Base-by-base conservation (phyloP, 2,888 invertebrate genomes). In the Litoditis marina region DNA sequence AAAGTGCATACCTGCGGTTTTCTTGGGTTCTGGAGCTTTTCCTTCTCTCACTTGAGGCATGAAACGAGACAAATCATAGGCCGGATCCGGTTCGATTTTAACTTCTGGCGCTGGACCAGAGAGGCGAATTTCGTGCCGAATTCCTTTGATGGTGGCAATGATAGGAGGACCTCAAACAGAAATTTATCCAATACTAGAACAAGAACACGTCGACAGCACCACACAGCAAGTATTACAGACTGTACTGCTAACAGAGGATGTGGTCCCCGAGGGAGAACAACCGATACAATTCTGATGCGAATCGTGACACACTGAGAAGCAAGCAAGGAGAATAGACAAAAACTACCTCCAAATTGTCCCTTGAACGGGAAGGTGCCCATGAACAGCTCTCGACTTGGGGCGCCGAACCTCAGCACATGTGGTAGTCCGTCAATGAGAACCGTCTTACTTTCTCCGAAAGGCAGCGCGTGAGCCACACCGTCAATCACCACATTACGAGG, bases 71-170 rank as follows among this genome's bases (percentile, higher is more conserved):
- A 94, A 85, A 83, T 94, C 93, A 16, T 88, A 89, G 31, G 92
- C 87, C 74, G 89, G 88, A 1, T 84, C 85, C 36, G 88, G 88
- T 0, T 93, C 91, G 46, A 96, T 92, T 83, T 91, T 91, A 0
- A 96, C 94, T 85, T 92, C 92, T 0, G 96, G 96, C 3, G 92
- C 89, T 0, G 92, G 92, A 0, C 94, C 94, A 77, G 91, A 91
- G 8, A 98, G 85, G 78, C 91, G 89, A 1, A 96, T 87, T 49
- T 88, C 86, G 66, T 90, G 88, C n/a, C 89, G 87, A 66, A 89
- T 88, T 1, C 90, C 90, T 63, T 90, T 89, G 39, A 95, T 87
- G 47, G 90, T 89, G 11, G 94, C 89, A 1, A 88, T 88, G 52
- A 92, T 88, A 0, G 92, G 89, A 50, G 91, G 89, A 0, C 92